phyloP scores from a whole-genome alignment of 2,797 vertebrate species.

The Danionella dracula region DNA sequence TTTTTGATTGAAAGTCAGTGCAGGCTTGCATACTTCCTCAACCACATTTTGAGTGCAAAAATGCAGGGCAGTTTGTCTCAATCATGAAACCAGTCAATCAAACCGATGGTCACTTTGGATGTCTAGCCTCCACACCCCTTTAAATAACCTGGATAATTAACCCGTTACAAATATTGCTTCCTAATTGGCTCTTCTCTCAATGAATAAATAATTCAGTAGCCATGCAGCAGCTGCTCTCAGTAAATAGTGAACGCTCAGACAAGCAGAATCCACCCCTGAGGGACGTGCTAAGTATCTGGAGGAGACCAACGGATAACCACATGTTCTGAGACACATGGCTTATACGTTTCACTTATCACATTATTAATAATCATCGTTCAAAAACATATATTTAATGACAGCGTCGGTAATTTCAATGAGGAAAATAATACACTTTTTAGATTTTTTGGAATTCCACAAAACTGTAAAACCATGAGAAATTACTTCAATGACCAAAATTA shows the following conservation, averaged over 20 bases:
- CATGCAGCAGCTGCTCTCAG: constrained; percentile 10
- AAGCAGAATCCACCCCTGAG: background rate
- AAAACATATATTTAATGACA: too few species aligned
- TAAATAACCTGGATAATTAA: constrained; percentile 33
- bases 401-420: too few species aligned
- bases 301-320: too few species aligned
- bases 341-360: background rate
- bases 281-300: background rate
- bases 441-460: too few species aligned
- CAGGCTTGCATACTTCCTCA: background rate
- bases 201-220: constrained; percentile 26
- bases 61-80: background rate
- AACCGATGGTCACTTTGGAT: constrained; percentile 19
- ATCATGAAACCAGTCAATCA: background rate
- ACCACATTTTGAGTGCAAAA: background rate
- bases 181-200: constrained; percentile 13
- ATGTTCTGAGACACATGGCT: too few species aligned
- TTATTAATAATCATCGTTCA: too few species aligned
- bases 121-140: constrained; percentile 1
- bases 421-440: too few species aligned
- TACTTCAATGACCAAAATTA: too few species aligned
- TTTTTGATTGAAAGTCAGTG: background rate
- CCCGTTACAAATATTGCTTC: background rate
- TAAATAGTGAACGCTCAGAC: constrained; percentile 17
- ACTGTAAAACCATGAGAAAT: too few species aligned